Conservation (phyloP, 2,113 vertebrate genomes). For the Monopterus albus region DNA sequence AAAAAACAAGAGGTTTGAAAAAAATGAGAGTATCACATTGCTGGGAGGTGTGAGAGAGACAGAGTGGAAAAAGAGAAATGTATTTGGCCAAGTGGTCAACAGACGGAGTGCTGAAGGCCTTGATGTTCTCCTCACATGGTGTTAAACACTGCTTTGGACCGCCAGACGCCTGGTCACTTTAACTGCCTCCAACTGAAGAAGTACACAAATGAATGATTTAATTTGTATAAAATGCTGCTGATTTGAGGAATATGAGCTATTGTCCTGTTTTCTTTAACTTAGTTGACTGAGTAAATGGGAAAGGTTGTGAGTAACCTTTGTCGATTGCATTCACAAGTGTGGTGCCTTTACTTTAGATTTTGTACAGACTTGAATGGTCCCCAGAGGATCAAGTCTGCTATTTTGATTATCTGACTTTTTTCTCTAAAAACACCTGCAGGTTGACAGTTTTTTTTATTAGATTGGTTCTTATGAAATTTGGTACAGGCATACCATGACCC, state of each 20-base stretch:
- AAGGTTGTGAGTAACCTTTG: not conserved
- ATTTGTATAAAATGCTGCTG: slow-evolving; percentile 16
- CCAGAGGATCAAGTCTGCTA: too few species aligned
- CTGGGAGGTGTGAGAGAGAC: slow-evolving; percentile 65
- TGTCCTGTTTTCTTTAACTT: slow-evolving; percentile 19
- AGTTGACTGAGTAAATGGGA: not conserved
- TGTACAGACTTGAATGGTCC: too few species aligned
- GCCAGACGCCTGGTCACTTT: slow-evolving; percentile 69
- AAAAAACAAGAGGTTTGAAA: slow-evolving; percentile 23
- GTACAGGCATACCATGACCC: too few species aligned
- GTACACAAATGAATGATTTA: slow-evolving; percentile 28
- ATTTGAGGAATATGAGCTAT: slow-evolving; percentile 1
- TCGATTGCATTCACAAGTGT: not conserved
- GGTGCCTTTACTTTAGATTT: too few species aligned
- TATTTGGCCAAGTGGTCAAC: slow-evolving; percentile 70
- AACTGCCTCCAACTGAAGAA: slow-evolving; percentile 44
- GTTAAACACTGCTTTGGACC: slow-evolving; percentile 55
- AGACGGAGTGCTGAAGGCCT: slow-evolving; percentile 75
- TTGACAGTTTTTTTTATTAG: too few species aligned
- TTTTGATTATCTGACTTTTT: too few species aligned
- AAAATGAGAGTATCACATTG: slow-evolving; percentile 65
- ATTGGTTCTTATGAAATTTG: too few species aligned
- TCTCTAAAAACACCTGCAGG: too few species aligned
- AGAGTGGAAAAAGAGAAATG: slow-evolving; percentile 23
- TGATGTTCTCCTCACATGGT: slow-evolving; percentile 62